Evolutionary conservation across 2,797 vertebrate species (phyloP).

Genomic region (Babyrousa celebensis): DNA sequence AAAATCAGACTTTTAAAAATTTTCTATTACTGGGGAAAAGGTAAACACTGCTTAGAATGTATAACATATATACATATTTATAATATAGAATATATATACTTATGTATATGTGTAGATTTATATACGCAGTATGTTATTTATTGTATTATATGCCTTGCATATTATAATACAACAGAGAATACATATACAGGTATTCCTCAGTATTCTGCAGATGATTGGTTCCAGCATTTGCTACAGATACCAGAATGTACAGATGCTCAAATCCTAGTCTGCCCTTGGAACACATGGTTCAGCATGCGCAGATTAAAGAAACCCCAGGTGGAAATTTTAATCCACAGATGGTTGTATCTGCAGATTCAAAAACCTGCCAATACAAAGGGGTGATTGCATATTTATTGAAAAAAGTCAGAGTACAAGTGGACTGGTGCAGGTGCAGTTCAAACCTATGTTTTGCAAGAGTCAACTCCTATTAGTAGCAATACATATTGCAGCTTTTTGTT

Average conservation of each 20-base stretch:
- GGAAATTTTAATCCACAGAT: background rate
- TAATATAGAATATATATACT: background rate
- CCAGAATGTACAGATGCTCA: background rate
- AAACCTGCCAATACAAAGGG: background rate
- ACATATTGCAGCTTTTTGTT: background rate
- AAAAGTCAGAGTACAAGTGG: background rate
- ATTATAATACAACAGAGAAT: background rate
- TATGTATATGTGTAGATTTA: background rate
- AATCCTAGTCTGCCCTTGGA: background rate
- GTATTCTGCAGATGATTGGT: background rate
- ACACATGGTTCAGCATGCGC: background rate
- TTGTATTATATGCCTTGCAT: background rate
- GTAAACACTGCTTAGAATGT: background rate
- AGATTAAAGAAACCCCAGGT: background rate
- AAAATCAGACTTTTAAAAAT: constrained; percentile 19
- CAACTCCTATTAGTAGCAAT: background rate
- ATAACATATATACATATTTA: background rate
- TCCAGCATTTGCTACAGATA: background rate
- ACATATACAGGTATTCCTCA: background rate
- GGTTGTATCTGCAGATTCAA: background rate
- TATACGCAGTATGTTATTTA: background rate
- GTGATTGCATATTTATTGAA: background rate
- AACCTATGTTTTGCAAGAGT: background rate
- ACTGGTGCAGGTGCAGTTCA: background rate
- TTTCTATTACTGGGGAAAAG: background rate